Evolutionary conservation across 2,888 invertebrate genomes (phyloP).

Genomic region (Aplocera efformata): DNA sequence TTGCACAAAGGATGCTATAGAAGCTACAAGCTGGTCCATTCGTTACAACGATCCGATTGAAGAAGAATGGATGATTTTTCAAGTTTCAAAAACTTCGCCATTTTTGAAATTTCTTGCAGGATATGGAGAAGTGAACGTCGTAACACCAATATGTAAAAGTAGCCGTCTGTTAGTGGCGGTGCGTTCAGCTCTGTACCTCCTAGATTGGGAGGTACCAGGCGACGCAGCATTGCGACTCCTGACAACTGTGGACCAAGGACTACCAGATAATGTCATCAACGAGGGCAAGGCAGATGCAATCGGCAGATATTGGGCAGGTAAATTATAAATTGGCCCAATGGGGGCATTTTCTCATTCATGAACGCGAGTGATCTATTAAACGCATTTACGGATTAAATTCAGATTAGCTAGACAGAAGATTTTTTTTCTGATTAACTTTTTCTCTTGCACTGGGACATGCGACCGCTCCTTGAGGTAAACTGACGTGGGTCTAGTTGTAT

Average conservation of each 20-base stretch:
- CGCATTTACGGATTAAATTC: too few species aligned
- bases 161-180: conserved; percentile 65
- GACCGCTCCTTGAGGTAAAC: too few species aligned
- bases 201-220: conserved; percentile 69
- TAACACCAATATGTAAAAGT: conserved; percentile 59
- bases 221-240: conserved; percentile 54
- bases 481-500: too few species aligned
- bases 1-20: too few species aligned
- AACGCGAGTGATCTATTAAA: neutral
- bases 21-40: too few species aligned
- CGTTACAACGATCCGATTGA: too few species aligned
- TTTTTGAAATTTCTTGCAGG: too few species aligned
- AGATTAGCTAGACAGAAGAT: too few species aligned
- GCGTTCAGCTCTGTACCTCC: conserved; percentile 59
- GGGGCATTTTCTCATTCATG: neutral
- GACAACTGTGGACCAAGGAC: conserved; percentile 49
- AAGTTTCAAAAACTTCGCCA: too few species aligned
- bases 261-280: conserved; percentile 78
- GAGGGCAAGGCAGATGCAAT: conserved; percentile 84
- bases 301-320: conserved; percentile 84
- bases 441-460: too few species aligned
- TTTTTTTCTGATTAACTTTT: too few species aligned
- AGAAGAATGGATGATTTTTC: too few species aligned
- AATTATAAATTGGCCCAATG: conserved; percentile 1
- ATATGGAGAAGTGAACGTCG: conserved; percentile 74